phyloP scores from a whole-genome alignment of 35 echinoderm and acorn worm species.

The Diadema setosum region DNA sequence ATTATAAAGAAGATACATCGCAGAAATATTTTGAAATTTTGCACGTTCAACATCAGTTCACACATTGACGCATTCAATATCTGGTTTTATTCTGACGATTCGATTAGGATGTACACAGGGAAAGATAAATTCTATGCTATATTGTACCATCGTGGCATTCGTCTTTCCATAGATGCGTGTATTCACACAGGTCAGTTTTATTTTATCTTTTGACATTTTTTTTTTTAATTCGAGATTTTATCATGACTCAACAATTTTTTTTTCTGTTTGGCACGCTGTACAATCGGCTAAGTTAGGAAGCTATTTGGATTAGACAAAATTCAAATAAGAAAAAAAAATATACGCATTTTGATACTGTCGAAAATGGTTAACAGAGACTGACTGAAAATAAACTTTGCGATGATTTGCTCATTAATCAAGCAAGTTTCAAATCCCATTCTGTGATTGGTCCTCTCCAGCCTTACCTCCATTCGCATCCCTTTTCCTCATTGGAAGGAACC shows the following conservation, averaged over 20 bases:
- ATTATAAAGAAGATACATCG: too few species aligned
- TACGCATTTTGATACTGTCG: neutral
- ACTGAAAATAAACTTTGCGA: neutral
- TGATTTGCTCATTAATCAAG: neutral
- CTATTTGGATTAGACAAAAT: neutral
- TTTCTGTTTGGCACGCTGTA: neutral
- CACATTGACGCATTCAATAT: too few species aligned
- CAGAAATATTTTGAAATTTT: too few species aligned
- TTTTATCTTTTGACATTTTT: too few species aligned
- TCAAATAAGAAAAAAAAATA: neutral
- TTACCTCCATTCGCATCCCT: neutral
- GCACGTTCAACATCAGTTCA: too few species aligned
- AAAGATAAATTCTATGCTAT: too few species aligned
- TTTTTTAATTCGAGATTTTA: too few species aligned
- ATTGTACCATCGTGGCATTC: too few species aligned
- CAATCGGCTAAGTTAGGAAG: neutral
- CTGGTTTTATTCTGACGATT: too few species aligned
- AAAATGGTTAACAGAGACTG: neutral
- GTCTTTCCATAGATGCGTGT: too few species aligned
- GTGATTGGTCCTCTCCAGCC: slow-evolving; percentile 27
- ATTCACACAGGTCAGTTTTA: too few species aligned
- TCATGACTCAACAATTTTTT: neutral
- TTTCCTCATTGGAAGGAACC: neutral
- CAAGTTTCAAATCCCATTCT: slow-evolving; percentile 7
- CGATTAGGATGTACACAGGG: too few species aligned